phyloP scores from a whole-genome alignment of 2,888 invertebrate species.

The Timema podura region DNA sequence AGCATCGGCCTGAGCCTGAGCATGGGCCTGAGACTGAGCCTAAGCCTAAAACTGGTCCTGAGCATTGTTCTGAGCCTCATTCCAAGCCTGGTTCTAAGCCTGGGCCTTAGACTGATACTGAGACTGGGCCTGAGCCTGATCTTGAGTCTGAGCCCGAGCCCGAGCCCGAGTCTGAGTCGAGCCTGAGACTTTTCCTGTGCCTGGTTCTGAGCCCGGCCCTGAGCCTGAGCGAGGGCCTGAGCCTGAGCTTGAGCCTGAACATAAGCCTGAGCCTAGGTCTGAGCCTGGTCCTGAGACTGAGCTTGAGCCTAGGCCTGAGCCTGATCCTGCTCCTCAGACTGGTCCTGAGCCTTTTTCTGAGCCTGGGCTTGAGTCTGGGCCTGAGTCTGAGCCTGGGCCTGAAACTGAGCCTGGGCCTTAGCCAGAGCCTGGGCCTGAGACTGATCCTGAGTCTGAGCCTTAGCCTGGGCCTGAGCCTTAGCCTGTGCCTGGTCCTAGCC shows the following conservation, averaged over 20 bases:
- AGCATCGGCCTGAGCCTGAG: slow-evolving; percentile 31
- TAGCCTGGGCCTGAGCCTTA: slow-evolving; percentile 32
- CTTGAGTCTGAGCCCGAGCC: slow-evolving; percentile 1
- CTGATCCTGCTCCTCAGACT: slow-evolving; percentile 33
- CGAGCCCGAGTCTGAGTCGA: slow-evolving; percentile 13
- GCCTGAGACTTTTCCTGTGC: background rate
- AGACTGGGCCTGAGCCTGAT: background rate
- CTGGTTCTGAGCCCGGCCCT: background rate
- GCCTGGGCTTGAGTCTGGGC: slow-evolving; percentile 26
- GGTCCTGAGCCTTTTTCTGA: too few species aligned
- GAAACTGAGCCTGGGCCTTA: background rate
- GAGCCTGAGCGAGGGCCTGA: background rate
- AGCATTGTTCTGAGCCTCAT: slow-evolving; percentile 23
- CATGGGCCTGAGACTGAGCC: slow-evolving; percentile 27
- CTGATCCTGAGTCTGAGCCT: too few species aligned
- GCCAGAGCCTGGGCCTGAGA: too few species aligned
- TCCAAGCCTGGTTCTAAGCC: background rate
- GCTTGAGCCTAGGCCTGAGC: slow-evolving; percentile 30
- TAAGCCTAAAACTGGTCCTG: slow-evolving; percentile 30
- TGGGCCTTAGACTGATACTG: background rate
- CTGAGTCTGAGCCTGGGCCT: slow-evolving; percentile 24
- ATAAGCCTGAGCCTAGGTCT: slow-evolving; percentile 21
- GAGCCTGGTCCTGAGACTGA: slow-evolving; percentile 32
- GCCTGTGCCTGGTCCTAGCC: slow-evolving; percentile 26
- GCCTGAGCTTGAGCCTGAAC: background rate